Evolutionary conservation across 2,797 vertebrate species (phyloP), one percentile per base, ranked within the genome.

Genomic region (Pempheris klunzingeri): DNA sequence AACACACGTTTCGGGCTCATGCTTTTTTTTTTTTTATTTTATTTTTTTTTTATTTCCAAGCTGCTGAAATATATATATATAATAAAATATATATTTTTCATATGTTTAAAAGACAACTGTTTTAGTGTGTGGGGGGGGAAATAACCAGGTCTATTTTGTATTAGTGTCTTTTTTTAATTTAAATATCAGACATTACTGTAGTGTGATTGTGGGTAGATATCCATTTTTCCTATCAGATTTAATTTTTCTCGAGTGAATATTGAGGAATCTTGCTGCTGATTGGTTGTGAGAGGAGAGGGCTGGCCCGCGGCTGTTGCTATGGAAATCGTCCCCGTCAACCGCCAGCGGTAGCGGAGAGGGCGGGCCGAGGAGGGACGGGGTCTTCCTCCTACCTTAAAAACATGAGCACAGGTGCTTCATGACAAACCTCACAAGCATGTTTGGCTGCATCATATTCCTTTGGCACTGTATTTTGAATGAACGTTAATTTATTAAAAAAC

Each of bases 391-490:
- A 91, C 65, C 92, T 91, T 95, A 92, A 78, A 82, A 87, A 94
- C 95, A 94, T 92, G 95, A 96, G 96, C 96, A 96, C 96, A 95
- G 97, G 97, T 97, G 97, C 97, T 97, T 97, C 96, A 95, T 96
- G 96, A 95, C 92, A 91, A 91, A 97, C 94, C 91, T 93, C 95
- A 96, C 94, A 96, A 96, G 97, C 97, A 98, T 98, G 97, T 97
- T 97, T 96, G 96, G 95, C 96, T 98, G 96, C 97, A 97, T 97
- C 92, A 94, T 97, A 97, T 98, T 97, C 94, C 92, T 94, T 96
- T 97, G 96, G 97, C 97, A 99, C 97, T 99, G 98, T 98, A 98
- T 97, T 98, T 98, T 97, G 96, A 97, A 97, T 98, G 96, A 97
- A 97, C 95, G 93, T 97, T 99, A 98, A 98, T 98, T 99, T 99